phyloP scores from a whole-genome alignment of 1,140 invertebrate genomes.

The Hylaeus volcanicus region DNA sequence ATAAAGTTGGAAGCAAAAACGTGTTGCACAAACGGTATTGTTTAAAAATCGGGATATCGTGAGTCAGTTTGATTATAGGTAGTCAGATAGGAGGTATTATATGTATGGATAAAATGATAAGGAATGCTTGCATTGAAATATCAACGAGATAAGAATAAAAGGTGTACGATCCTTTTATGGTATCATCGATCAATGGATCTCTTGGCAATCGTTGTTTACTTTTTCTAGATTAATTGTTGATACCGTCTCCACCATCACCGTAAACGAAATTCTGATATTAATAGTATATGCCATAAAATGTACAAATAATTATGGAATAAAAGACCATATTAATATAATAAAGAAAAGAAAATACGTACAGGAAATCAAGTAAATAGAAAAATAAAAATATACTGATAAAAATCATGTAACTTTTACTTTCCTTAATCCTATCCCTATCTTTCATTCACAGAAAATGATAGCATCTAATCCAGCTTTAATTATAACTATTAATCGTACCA shows the following conservation, averaged over 20 bases:
- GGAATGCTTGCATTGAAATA: not conserved
- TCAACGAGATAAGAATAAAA: not conserved
- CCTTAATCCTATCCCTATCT: not conserved
- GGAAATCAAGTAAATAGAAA: not conserved
- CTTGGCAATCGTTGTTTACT: not conserved
- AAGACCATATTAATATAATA: not conserved
- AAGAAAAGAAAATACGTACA: not conserved
- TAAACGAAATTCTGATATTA: too few species aligned
- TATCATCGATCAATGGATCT: slow-evolving; percentile 20
- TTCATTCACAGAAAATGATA: not conserved
- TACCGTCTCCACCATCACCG: too few species aligned
- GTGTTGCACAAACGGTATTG: not conserved
- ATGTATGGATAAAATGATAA: not conserved
- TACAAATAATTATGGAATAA: not conserved
- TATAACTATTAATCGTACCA: too few species aligned
- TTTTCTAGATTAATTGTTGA: slow-evolving; percentile 23
- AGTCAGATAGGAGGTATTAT: not conserved
- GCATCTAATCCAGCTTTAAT: too few species aligned
- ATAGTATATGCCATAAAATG: not conserved
- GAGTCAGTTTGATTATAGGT: not conserved
- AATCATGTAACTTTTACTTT: not conserved
- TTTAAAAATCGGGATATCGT: not conserved
- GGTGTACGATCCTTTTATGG: slow-evolving; percentile 19
- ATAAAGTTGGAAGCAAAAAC: too few species aligned
- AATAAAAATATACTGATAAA: not conserved